phyloP scores from a whole-genome alignment of 1,140 invertebrate species.

The Cheumatopsyche charites region DNA sequence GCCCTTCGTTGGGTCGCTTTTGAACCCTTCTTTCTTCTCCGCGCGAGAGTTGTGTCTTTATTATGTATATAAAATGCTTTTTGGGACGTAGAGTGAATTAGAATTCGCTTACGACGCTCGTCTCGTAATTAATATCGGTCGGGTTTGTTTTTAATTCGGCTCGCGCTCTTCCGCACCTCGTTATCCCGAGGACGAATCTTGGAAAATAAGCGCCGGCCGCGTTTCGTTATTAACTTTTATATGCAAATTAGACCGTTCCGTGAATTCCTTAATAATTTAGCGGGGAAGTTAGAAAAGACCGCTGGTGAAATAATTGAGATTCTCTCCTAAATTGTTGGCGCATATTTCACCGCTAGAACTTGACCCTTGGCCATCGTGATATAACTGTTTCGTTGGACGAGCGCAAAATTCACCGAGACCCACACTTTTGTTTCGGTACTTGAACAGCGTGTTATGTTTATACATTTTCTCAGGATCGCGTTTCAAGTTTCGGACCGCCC shows the following conservation, averaged over 20 bases:
- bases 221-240: conserved; percentile 15
- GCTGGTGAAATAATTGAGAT: conserved; percentile 8
- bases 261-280: conserved; percentile 14
- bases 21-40: too few species aligned
- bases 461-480: neutral
- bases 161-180: neutral
- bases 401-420: too few species aligned
- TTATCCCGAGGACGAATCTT: neutral
- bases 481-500: neutral
- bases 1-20: too few species aligned
- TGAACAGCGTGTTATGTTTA: too few species aligned
- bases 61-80: too few species aligned
- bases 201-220: neutral
- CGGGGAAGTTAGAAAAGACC: conserved; percentile 18
- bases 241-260: conserved; percentile 17
- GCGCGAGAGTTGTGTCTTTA: too few species aligned
- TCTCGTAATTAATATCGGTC: neutral
- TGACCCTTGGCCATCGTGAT: neutral
- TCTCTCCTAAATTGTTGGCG: conserved; percentile 12
- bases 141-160: neutral
- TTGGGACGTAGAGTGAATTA: too few species aligned
- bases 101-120: neutral
- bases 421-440: too few species aligned
- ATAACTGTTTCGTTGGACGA: neutral
- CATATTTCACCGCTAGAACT: conserved; percentile 7